Base-by-base conservation (phyloP, 2,888 invertebrate species). In the Drosophila buzzatii region DNA sequence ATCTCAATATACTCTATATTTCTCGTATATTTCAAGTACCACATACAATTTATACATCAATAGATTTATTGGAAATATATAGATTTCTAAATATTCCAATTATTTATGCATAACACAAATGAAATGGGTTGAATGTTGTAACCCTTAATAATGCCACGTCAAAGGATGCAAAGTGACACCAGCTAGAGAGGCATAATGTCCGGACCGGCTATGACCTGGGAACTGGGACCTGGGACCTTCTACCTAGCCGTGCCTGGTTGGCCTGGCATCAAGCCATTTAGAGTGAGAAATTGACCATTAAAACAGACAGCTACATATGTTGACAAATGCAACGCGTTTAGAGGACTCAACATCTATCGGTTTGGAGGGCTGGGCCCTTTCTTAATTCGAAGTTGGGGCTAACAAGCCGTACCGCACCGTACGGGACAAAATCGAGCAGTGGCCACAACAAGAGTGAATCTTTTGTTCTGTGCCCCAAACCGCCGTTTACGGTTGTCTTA, bases 211-310 rank as follows among this genome's bases (percentile, higher is more conserved):
- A n/a, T 49, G 49, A n/a, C 31, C 57, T 62, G 70, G 39, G 55
- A 27, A 27, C 14, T 37, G 37, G 27, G 39, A 27, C 39, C 37
- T 37, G 37, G 41, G 55, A 41, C 55, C 51, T 51, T 35, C 27
- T 52, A 27, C 41, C 16, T 56, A 45, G 44, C 45, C 44, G 14
- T 23, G 58, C 27, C 70, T 64, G 69, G 56, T 53, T 55, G 60
- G 58, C 47, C 64, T 58, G 60, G 62, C 70, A 67, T 69, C 73
- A 55, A 70, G 75, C 86, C 90, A 91, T 91, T 91, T 90, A 91
- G 90, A 85, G 91, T 91, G 91, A 91, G 91, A 91, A 91, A 91
- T 91, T 89, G 91, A 80, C 91, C 91, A 91, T 91, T 91, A 91
- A 90, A 90, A 85, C 83, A 82, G 85, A 85, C 86, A 86, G 84